Evolutionary conservation across 2,113 vertebrate genomes (phyloP), one percentile per base, ranked within the genome.

Genomic region (Myrmophylax atrothorax): DNA sequence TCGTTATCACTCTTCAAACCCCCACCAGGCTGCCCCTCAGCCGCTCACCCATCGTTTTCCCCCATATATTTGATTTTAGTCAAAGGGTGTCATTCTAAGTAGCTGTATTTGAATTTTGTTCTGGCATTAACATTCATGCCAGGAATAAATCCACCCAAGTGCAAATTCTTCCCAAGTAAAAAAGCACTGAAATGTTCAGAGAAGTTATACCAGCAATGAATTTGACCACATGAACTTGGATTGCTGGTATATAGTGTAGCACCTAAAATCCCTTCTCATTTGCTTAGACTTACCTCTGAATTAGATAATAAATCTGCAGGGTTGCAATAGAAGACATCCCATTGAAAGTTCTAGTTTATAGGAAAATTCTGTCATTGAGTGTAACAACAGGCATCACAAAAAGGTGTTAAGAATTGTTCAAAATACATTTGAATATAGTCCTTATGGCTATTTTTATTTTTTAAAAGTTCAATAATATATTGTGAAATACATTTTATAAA

Each of bases 141-240:
- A 78, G 60, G 60, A 90, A 78, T 44, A 59, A 91, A 93, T 82
- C 40, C 53, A 72, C 35, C 44, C 47, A 84, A 75, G 52, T n/a
- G 29, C 31, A 94, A 89, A 56, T 87, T 84, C 35, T 58, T 67
- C 52, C 20, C 26, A 12, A 47, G 44, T 31, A 8, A 86, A 84
- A 95, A 46, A 70, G 28, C 44, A 78, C 23, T 53, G 37, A 84
- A 89, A 72, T 75, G 4, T 64, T 75, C 44, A 44, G n/a, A 38
- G 35, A 76, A 94, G n/a, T 58, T 73, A 14, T 52, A 82, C 23
- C 24, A 64, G 44, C 35, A 91, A 76, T 8, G 3, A 73, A 79
- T 81, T 44, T 87, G 49, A 82, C 78, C 62, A 46, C 58, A 31
- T 14, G 55, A 90, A 53, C 62, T 67, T 88, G 74, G n/a, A 77